Conservation (phyloP, 2,888 invertebrate species). For the Melinopterus prodromus region DNA sequence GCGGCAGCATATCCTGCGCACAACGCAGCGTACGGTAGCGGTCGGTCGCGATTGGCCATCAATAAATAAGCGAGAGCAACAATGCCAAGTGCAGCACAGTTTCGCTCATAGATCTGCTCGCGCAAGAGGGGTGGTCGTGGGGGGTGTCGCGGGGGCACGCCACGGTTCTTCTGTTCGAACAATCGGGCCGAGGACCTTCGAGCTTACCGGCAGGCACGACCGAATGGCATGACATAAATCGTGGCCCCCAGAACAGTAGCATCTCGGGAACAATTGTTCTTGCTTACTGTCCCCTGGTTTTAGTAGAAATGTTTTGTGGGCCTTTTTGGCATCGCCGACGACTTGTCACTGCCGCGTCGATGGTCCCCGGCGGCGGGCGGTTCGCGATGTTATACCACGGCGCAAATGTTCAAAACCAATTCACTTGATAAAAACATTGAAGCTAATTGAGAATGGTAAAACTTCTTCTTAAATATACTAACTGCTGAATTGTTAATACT, state of each 20-base stretch:
- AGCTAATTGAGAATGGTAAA: no score
- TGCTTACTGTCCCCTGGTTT: slow-evolving; percentile 57
- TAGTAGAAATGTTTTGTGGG: slow-evolving; percentile 56
- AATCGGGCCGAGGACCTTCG: slow-evolving; percentile 44
- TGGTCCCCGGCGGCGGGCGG: neutral
- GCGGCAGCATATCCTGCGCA: neutral
- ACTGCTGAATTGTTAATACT: no score
- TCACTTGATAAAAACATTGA: no score
- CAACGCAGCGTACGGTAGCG: slow-evolving; percentile 30
- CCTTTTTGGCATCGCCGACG: slow-evolving; percentile 44
- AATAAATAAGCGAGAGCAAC: slow-evolving; percentile 60
- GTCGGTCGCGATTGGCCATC: slow-evolving; percentile 59
- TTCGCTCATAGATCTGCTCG: slow-evolving; percentile 54
- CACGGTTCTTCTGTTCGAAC: slow-evolving; percentile 43
- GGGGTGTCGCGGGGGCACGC: slow-evolving; percentile 45
- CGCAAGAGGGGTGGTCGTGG: slow-evolving; percentile 48
- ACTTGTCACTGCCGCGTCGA: neutral
- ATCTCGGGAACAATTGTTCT: slow-evolving; percentile 61
- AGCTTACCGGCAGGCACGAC: slow-evolving; percentile 45
- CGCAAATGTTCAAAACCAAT: no score
- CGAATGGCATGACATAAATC: slow-evolving; percentile 58
- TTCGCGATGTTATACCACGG: no score
- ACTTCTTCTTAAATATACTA: neutral
- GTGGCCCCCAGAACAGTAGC: slow-evolving; percentile 57
- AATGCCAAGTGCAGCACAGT: slow-evolving; percentile 57